Evolutionary conservation across 2,888 invertebrate species (phyloP).

Genomic region (Chouioia cunea): DNA sequence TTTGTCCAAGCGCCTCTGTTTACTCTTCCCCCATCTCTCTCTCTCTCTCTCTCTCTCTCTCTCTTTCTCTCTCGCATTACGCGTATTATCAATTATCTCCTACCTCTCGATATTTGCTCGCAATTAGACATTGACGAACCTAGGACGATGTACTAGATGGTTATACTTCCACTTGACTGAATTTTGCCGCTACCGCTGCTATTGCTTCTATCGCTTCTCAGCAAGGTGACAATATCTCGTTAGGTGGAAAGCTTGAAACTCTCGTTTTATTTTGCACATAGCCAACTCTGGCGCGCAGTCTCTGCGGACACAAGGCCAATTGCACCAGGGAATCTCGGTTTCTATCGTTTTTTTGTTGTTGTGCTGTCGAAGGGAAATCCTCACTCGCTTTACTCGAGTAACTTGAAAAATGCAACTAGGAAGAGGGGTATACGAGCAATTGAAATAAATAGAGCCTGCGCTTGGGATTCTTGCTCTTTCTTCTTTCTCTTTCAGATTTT

Average conservation of each 20-base stretch:
- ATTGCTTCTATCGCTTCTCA: too few relatives aligned
- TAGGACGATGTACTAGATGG: neutral
- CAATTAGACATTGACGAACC: slow-evolving; percentile 29
- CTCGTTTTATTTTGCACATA: slow-evolving; percentile 37
- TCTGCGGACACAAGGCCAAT: neutral
- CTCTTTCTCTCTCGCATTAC: slow-evolving; percentile 41
- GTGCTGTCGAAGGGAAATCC: neutral
- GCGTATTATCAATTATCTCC: slow-evolving; percentile 43
- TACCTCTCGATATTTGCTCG: slow-evolving; percentile 43
- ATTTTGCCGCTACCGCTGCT: neutral
- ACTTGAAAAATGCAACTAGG: slow-evolving; percentile 33
- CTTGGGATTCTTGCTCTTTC: neutral
- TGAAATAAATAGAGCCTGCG: slow-evolving; percentile 26
- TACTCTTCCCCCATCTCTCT: slow-evolving; percentile 38
- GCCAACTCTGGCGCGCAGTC: neutral
- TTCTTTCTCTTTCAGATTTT: neutral
- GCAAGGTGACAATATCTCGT: slow-evolving; percentile 46
- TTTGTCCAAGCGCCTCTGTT: slow-evolving; percentile 40
- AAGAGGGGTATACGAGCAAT: neutral
- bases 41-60: slow-evolving; percentile 18
- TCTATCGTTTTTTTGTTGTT: slow-evolving; percentile 6
- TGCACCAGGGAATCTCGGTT: slow-evolving; percentile 27
- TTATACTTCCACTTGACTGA: slow-evolving; percentile 27
- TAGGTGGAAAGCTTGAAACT: slow-evolving; percentile 15
- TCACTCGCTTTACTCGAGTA: slow-evolving; percentile 6